Base-by-base conservation (phyloP, 2,113 vertebrate species). In the Istiophorus platypterus region DNA sequence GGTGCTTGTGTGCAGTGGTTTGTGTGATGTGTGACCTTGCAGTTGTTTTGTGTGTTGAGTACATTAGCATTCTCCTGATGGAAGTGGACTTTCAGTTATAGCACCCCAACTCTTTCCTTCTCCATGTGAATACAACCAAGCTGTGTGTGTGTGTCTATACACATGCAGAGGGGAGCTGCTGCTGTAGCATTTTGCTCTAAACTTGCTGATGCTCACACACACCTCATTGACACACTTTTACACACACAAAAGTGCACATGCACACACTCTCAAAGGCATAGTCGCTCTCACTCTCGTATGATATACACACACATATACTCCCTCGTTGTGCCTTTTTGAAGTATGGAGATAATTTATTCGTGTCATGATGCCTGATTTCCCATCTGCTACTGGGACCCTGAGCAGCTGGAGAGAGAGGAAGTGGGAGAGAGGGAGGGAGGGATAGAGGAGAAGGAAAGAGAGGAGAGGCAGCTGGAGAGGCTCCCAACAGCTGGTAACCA, bases 311-410 rank as follows among this genome's bases (percentile, higher is more conserved):
- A 71, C 82, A 76, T 86, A 52, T 10, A 66, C 88, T 88, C 89
- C 84, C 89, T 90, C 11, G 68, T 84, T 82, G 85, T 13, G 87
- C 80, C 91, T 93, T 93, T 92, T 93, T 93, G 92, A 94, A 94
- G 92, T 95, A 94, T 92, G 93, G 93, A 94, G 93, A 94, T 95
- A 93, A 95, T 96, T 95, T 94, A 94, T 95, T 94, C 89, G 93
- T 93, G 94, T 95, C 93, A 95, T 94, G 93, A 94, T 94, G 92
- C 92, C 94, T 91, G 88, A 89, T 93, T 94, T 91, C 91, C 95
- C 95, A 95, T 96, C 95, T 96, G 95, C 94, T 94, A 85, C 92
- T 94, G 95, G 94, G 94, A 94, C 92, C 92, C 90, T 91, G 91
- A 93, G 92, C 93, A 94, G 92, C 93, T 94, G 93, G 92, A 92